A percentile compares a stretch with the other conserved stretches of the same genome.
Evolutionary conservation across 1,140 invertebrate species (phyloP).

Genomic region (Rhopalosiphum padi): DNA sequence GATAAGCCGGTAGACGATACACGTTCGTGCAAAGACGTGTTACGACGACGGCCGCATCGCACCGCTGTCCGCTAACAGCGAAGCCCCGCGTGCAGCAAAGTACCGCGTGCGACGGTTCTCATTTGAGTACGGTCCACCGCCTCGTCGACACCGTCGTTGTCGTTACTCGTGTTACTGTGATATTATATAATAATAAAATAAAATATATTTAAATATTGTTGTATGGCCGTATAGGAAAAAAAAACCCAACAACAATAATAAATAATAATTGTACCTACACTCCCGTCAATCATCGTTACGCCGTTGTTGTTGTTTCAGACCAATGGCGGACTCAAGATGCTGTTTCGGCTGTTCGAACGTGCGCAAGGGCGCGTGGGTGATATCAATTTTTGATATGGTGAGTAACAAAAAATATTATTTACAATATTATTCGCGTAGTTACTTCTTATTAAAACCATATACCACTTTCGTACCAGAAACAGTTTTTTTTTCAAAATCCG

Average conservation of each 20-base stretch:
- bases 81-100: neutral
- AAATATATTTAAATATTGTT: neutral
- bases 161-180: neutral
- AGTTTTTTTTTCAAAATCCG: neutral
- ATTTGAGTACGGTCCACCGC: neutral
- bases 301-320: neutral
- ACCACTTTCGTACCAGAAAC: neutral
- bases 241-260: neutral
- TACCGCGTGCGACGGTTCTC: neutral
- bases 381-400: slow-evolving; percentile 4
- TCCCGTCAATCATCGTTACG: neutral
- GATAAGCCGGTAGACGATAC: too few relatives aligned
- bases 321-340: slow-evolving; percentile 27
- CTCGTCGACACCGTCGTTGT: neutral
- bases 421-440: neutral
- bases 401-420: neutral
- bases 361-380: slow-evolving; percentile 1
- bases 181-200: neutral
- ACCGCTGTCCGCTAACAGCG: too few relatives aligned
- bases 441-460: neutral
- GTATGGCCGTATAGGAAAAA: neutral
- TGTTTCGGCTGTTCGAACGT: slow-evolving; percentile 40
- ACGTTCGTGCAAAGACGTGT: too few relatives aligned
- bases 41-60: neutral
- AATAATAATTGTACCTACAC: neutral